Conservation (phyloP, 2,888 invertebrate species). For the Acanthococcus lagerstroemiae region DNA sequence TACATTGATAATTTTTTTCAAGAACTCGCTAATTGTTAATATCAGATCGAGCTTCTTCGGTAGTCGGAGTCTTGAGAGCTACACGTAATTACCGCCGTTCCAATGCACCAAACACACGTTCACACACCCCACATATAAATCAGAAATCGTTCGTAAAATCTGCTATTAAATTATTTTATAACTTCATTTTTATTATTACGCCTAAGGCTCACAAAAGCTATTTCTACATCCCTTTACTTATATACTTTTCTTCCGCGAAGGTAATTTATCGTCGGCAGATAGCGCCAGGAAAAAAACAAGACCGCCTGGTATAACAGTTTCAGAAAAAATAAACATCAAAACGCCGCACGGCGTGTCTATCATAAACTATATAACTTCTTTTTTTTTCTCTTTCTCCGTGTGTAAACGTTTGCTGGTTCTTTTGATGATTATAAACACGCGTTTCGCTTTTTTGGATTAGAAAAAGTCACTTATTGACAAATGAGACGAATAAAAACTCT, state of each 20-base stretch:
- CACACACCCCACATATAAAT: neutral
- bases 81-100: neutral
- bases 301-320: neutral
- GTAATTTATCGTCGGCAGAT: constrained; percentile 2
- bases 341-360: neutral
- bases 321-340: neutral
- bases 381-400: neutral
- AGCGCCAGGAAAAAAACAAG: neutral
- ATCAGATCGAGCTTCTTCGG: too few relatives aligned
- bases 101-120: neutral
- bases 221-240: neutral
- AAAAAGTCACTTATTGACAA: neutral
- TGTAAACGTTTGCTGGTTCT: neutral
- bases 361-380: neutral
- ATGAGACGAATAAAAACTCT: neutral
- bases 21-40: too few relatives aligned
- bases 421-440: neutral
- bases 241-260: neutral
- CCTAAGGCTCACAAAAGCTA: neutral
- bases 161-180: too few relatives aligned
- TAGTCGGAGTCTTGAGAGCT: too few relatives aligned
- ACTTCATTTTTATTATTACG: too few relatives aligned
- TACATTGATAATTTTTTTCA: too few relatives aligned
- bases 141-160: too few relatives aligned
- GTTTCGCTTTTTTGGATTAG: neutral